Conservation (phyloP, 1,140 invertebrate genomes). For the Drosophila obscura region DNA sequence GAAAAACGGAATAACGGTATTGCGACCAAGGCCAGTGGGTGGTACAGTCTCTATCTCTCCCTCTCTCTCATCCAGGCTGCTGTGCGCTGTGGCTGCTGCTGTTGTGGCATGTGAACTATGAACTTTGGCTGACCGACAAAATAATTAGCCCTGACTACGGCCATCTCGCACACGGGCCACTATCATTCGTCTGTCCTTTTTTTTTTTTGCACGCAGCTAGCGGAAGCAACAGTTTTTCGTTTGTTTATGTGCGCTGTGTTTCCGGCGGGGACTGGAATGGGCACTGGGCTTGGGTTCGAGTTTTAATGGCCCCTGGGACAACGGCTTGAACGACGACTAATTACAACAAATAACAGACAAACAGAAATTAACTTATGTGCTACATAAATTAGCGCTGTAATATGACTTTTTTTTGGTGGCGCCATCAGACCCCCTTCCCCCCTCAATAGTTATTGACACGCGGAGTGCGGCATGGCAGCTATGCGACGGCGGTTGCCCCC, state of each 20-base stretch:
- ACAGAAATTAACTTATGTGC: constrained; percentile 81
- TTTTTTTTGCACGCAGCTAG: constrained; percentile 18
- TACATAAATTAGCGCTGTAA: constrained; percentile 75
- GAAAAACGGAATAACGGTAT: constrained; percentile 23
- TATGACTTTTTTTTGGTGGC: constrained; percentile 52
- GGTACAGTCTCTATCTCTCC: neutral
- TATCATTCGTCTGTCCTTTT: neutral
- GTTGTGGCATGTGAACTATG: constrained; percentile 72
- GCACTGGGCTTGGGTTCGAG: constrained; percentile 19
- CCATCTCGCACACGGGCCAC: neutral
- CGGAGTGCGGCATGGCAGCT: constrained; percentile 11
- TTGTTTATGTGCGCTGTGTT: constrained; percentile 61
- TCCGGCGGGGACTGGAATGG: constrained; percentile 38
- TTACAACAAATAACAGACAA: constrained; percentile 78
- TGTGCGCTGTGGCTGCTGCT: constrained; percentile 24
- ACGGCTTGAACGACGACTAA: constrained; percentile 72
- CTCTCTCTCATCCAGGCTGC: neutral
- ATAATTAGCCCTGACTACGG: constrained; percentile 70
- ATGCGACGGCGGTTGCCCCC: constrained; percentile 25
- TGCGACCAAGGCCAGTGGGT: constrained; percentile 15
- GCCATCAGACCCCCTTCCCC: neutral
- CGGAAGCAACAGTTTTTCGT: constrained; percentile 79
- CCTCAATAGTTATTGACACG: constrained; percentile 34
- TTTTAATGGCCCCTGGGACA: constrained; percentile 68
- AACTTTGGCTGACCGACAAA: constrained; percentile 78